Percentiles rank a stretch among this genome's conserved stretches.
phyloP scores from a whole-genome alignment of 2,797 vertebrate species.

The Argya squamiceps region DNA sequence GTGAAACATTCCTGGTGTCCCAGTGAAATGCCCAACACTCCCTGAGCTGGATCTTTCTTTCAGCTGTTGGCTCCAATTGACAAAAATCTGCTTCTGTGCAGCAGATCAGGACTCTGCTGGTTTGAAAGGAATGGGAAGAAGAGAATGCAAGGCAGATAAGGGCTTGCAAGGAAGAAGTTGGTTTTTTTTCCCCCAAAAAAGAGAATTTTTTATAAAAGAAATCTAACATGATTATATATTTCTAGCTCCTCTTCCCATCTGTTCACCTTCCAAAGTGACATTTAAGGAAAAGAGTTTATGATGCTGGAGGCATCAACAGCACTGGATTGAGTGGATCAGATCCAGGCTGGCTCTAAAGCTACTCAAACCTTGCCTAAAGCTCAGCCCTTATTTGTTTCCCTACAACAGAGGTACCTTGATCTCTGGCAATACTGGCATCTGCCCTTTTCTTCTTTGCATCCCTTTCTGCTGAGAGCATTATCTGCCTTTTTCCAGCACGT shows the following conservation, averaged over 20 bases:
- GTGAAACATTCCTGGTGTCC: not conserved
- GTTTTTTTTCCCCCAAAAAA: not conserved
- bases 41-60: not conserved
- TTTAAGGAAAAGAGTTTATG: conserved; percentile 40
- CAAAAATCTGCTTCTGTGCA: not conserved
- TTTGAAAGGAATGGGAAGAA: not conserved
- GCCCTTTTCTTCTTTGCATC: conserved; percentile 27
- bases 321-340: conserved; percentile 56
- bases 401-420: conserved; percentile 17
- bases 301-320: conserved; percentile 49
- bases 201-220: not conserved
- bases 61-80: not conserved
- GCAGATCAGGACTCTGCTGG: not conserved
- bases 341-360: conserved; percentile 44
- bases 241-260: conserved; percentile 58
- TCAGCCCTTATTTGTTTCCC: conserved; percentile 48
- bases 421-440: conserved; percentile 29
- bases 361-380: conserved; percentile 48
- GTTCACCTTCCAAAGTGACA: conserved; percentile 63
- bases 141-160: not conserved
- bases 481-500: not conserved
- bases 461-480: not conserved
- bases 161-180: not conserved
- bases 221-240: not conserved
- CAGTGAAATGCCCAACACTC: not conserved